A percentile compares a stretch with the other conserved stretches of the same genome.
Conservation (phyloP, 1,140 invertebrate genomes). For the Drosophila baimaii region DNA sequence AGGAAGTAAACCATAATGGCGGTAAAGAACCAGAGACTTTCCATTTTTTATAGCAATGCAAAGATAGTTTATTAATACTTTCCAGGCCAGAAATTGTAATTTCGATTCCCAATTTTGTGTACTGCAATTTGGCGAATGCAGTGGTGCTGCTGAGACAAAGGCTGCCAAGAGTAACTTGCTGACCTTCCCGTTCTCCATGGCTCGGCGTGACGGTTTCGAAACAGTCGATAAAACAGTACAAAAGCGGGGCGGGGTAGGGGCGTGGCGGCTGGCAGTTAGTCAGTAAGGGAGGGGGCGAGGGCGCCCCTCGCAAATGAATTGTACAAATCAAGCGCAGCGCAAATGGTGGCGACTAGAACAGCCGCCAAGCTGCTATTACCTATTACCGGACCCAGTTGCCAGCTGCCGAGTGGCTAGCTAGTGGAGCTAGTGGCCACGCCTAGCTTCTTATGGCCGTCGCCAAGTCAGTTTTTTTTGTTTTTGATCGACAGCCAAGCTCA, state of each 20-base stretch:
- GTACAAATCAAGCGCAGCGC: conserved; percentile 7
- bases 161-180: conserved; percentile 44
- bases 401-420: conserved; percentile 4
- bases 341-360: conserved; percentile 45
- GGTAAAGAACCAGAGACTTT: neutral
- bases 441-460: conserved; percentile 9
- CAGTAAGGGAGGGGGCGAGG: conserved; percentile 1
- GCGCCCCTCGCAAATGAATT: conserved; percentile 11
- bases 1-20: neutral
- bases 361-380: conserved; percentile 22
- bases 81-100: neutral
- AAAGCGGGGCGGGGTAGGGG: conserved; percentile 6
- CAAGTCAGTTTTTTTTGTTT: conserved; percentile 13
- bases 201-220: conserved; percentile 64
- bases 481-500: conserved; percentile 13
- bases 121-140: conserved; percentile 24
- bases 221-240: conserved; percentile 33
- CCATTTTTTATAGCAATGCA: neutral
- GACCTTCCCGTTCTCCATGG: conserved; percentile 66
- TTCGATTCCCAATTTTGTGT: conserved; percentile 1
- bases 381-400: conserved; percentile 19
- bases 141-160: conserved; percentile 18
- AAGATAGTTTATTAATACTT: too few relatives aligned
- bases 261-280: conserved; percentile 1
- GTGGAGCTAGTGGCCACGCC: conserved; percentile 30